Conservation (phyloP, 2,113 vertebrate species). For the Otolemur garnettii region DNA sequence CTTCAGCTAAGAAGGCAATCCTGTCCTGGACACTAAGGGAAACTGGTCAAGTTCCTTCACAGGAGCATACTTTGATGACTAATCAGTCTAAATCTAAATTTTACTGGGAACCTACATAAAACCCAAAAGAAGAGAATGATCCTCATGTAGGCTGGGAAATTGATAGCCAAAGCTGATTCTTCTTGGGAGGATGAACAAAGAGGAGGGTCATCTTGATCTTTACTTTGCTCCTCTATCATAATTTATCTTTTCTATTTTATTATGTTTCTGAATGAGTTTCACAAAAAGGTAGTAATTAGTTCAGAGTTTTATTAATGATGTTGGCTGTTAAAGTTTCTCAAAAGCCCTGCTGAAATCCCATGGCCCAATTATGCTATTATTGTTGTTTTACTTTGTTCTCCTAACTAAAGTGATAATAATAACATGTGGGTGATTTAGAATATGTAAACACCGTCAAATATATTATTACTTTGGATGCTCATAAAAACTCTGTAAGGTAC, state of each 20-base stretch:
- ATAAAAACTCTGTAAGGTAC: neutral
- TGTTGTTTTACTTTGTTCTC: conserved; percentile 26
- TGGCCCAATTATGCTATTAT: conserved; percentile 20
- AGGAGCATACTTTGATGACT: neutral
- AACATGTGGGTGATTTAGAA: neutral
- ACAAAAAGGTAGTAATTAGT: neutral
- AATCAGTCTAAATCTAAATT: neutral
- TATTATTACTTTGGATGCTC: neutral
- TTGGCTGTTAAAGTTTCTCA: conserved; percentile 8
- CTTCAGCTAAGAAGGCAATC: neutral
- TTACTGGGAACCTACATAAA: conserved; percentile 11
- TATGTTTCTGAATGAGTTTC: conserved; percentile 35
- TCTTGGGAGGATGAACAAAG: neutral
- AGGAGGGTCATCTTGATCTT: neutral
- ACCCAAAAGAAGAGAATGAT: neutral
- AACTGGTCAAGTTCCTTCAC: neutral
- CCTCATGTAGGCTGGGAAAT: neutral
- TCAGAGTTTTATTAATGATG: conserved; percentile 54
- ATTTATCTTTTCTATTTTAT: conserved; percentile 1
- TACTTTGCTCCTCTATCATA: neutral
- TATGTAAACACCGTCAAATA: conserved; percentile 16
- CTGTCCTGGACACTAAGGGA: neutral
- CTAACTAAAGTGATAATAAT: conserved; percentile 9
- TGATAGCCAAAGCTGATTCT: neutral
- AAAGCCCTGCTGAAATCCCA: conserved; percentile 54